Conservation (phyloP, 2,888 invertebrate genomes). For the Dryadula phaetusa region DNA sequence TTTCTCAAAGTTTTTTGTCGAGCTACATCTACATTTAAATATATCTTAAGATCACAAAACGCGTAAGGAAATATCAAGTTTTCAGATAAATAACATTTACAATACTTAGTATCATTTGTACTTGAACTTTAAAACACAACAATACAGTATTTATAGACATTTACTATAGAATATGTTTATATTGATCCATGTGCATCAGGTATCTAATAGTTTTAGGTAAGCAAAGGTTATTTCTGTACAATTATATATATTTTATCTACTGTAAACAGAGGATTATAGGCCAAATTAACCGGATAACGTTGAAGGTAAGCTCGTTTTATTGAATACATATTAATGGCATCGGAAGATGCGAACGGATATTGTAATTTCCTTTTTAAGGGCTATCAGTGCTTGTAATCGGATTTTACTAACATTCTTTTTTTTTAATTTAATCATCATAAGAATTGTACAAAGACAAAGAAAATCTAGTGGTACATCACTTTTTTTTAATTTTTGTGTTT, state of each 20-base stretch:
- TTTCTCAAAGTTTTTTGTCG: too few species aligned
- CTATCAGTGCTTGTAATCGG: slow-evolving; percentile 10
- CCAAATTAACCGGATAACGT: slow-evolving; percentile 26
- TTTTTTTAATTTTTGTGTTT: background rate
- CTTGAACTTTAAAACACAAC: slow-evolving; percentile 12
- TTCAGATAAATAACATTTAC: background rate
- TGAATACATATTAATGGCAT: slow-evolving; percentile 26
- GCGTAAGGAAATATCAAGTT: background rate
- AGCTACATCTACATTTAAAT: background rate
- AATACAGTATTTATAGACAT: slow-evolving; percentile 17
- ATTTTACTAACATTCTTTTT: background rate
- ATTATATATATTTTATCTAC: background rate
- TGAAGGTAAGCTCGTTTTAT: slow-evolving; percentile 19
- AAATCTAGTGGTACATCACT: background rate
- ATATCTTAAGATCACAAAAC: background rate
- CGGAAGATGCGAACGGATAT: slow-evolving; percentile 20
- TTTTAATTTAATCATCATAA: background rate
- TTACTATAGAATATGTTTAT: background rate
- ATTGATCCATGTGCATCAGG: slow-evolving; percentile 4
- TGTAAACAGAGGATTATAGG: slow-evolving; percentile 21
- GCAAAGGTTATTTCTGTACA: slow-evolving; percentile 19
- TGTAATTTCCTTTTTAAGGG: slow-evolving; percentile 27
- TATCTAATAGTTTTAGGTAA: slow-evolving; percentile 6
- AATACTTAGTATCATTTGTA: background rate
- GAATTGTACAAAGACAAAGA: background rate